Percentiles rank a stretch among this genome's conserved stretches.
Evolutionary conservation across 2,888 invertebrate genomes (phyloP).

Genomic region (Troides oblongomaculatus): DNA sequence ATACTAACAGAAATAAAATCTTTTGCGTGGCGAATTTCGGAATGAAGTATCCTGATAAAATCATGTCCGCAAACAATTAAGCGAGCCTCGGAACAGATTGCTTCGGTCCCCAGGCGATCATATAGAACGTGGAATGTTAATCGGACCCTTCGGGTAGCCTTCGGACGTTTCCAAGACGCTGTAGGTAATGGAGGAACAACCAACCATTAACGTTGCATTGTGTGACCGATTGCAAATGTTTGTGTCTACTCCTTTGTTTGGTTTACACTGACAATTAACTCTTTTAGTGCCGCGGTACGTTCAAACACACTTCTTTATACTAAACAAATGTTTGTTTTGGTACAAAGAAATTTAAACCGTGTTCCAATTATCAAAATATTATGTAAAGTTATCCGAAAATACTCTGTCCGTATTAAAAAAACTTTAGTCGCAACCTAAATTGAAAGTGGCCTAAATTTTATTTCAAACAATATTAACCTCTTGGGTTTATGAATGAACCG

Average conservation of each 20-base stretch:
- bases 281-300: not conserved
- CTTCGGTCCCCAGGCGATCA: constrained; percentile 59
- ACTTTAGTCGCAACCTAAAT: constrained; percentile 17
- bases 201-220: constrained; percentile 37
- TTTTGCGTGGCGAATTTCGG: constrained; percentile 14
- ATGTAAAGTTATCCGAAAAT: no score
- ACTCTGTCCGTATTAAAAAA: not conserved
- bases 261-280: constrained; percentile 25
- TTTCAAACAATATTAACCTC: constrained; percentile 24
- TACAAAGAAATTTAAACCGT: not conserved
- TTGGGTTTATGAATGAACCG: constrained; percentile 24
- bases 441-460: constrained; percentile 22
- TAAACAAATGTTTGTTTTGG: constrained; percentile 8
- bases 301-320: constrained; percentile 3
- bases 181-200: constrained; percentile 34
- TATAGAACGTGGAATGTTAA: constrained; percentile 66
- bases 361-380: not conserved
- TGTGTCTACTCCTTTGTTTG: constrained; percentile 30
- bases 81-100: constrained; percentile 59
- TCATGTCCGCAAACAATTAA: constrained; percentile 73
- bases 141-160: constrained; percentile 55
- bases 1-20: not conserved
- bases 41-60: constrained; percentile 50
- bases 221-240: constrained; percentile 42
- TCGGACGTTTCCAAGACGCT: constrained; percentile 38